Evolutionary conservation across 2,888 invertebrate species (phyloP), one percentile per base, ranked within the genome.

Genomic region (Tinea trinotella): DNA sequence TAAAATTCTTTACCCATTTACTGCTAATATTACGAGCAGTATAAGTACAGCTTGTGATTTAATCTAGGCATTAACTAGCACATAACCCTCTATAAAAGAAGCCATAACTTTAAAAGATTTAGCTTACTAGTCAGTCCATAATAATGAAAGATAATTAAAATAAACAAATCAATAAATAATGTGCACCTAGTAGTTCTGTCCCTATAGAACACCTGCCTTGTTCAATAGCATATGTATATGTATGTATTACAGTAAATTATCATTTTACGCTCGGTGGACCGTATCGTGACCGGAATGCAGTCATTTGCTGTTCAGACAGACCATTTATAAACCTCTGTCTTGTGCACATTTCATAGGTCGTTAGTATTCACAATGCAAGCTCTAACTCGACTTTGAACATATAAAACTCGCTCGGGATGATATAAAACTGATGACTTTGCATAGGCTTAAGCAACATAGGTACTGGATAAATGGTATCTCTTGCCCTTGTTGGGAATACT

Each of bases 231-330:
- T 30, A 46, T 6, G 19, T 18, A 17, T 18, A 17, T 46, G 17
- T 46, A 7, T 19, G 9, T 46, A 40, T 46, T 46, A 63, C 58
- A 62, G 66, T 69, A 67, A 72, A 73, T 72, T 71, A 74, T 74
- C 65, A 65, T 65, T 65, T 64, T 58, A 35, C 22, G 60, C 64
- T 20, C 53, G 50, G 53, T 63, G 67, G 68, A 71, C 71, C 62
- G 62, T 62, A 64, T 71, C 73, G 71, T 70, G 71, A 71, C 69
- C 63, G 61, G 71, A 68, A 68, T 68, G 63, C 63, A 66, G 64
- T 63, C 65, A 62, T 62, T 64, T 61, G 60, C 54, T 62, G 59
- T 56, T 57, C 61, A 59, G 59, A 24, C 50, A 46, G 18, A 19
- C 50, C 63, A 64, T 64, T 64, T 61, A 60, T 68, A 67, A 63